Evolutionary conservation across 1,140 invertebrate genomes (phyloP).

Genomic region (Drosophila fuyamai): DNA sequence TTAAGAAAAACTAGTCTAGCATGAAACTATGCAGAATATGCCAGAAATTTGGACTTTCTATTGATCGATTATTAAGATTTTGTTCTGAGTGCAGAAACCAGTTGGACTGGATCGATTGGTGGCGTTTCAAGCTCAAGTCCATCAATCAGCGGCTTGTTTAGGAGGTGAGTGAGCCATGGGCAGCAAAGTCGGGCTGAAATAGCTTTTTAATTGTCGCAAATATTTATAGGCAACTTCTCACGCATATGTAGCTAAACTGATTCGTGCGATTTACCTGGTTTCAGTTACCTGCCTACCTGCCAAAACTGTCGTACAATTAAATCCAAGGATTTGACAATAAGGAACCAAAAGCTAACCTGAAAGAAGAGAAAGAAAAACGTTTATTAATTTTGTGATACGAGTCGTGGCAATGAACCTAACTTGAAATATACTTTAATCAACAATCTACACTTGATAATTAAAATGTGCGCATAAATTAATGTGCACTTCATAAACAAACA

Average conservation of each 20-base stretch:
- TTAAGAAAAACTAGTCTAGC: not conserved
- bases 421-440: slow-evolving; percentile 1
- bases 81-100: slow-evolving; percentile 47
- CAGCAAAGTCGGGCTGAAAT: slow-evolving; percentile 31
- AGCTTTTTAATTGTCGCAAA: slow-evolving; percentile 57
- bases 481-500: slow-evolving; percentile 27
- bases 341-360: slow-evolving; percentile 33
- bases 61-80: not conserved
- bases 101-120: slow-evolving; percentile 49
- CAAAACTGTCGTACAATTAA: slow-evolving; percentile 23
- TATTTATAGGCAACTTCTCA: slow-evolving; percentile 55
- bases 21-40: slow-evolving; percentile 7
- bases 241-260: slow-evolving; percentile 13
- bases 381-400: slow-evolving; percentile 22
- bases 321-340: slow-evolving; percentile 48
- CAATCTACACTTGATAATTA: slow-evolving; percentile 45
- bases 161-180: slow-evolving; percentile 39
- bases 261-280: slow-evolving; percentile 26
- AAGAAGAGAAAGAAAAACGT: slow-evolving; percentile 22
- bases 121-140: slow-evolving; percentile 53
- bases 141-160: slow-evolving; percentile 59
- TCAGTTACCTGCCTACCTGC: slow-evolving; percentile 16
- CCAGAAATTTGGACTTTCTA: not conserved
- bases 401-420: slow-evolving; percentile 42
- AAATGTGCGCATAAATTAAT: slow-evolving; percentile 57